Conservation (phyloP, 2,113 vertebrate species). For the Crocuta crocuta region DNA sequence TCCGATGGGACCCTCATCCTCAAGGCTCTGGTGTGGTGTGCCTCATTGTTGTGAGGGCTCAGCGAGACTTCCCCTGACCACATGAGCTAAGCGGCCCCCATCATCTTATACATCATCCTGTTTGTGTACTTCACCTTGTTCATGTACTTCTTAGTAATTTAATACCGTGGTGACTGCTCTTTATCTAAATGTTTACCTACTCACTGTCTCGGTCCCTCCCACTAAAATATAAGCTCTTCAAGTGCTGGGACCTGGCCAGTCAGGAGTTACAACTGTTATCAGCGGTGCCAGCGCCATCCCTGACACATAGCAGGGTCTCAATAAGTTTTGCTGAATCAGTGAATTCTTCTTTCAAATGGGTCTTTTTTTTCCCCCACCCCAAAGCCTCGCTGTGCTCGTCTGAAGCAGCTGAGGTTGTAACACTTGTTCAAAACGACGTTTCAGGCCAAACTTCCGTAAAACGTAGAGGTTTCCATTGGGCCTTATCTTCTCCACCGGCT, state of each 20-base stretch:
- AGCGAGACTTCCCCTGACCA: neutral
- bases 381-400: neutral
- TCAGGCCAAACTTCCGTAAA: neutral
- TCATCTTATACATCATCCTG: neutral
- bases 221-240: neutral
- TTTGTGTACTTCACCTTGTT: neutral
- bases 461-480: neutral
- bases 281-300: neutral
- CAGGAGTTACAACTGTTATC: neutral
- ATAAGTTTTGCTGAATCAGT: neutral
- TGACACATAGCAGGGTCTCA: neutral
- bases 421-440: neutral
- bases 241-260: neutral
- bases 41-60: neutral
- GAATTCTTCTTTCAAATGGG: neutral
- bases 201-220: neutral
- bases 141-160: conserved; percentile 21
- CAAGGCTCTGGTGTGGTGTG: neutral
- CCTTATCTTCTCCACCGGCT: neutral
- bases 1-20: neutral
- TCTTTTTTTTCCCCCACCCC: neutral
- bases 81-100: neutral
- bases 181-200: neutral
- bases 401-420: neutral
- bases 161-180: neutral